Evolutionary conservation across 2,888 invertebrate genomes (phyloP), one percentile per base, ranked within the genome.

Genomic region (Cremastinae sp.): DNA sequence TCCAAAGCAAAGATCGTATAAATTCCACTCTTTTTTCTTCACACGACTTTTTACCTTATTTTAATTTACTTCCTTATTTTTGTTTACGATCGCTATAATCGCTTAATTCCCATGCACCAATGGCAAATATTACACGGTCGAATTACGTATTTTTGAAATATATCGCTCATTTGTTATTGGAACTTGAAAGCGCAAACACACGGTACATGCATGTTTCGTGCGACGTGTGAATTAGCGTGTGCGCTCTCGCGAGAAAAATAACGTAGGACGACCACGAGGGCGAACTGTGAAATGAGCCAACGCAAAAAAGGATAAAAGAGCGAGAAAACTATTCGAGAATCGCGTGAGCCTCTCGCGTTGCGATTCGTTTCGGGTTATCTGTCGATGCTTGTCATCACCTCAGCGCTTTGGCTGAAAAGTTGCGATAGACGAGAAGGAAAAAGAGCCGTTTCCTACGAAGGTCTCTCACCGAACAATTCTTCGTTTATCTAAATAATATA

Each of bases 311-410:
- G 34, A 64, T 10, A 18, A 47, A 36, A 56, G 18, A 14, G 18
- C 16, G 47, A 28, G 28, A 28, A n/a, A 28, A 28, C 28, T 3
- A 28, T 28, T 41, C 10, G 41, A 56, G 38, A 34, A 53, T 47
- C 61, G 53, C 45, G 62, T 71, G 68, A 41, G 12, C 45, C 14
- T 62, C 45, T 47, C 45, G 41, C 54, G 7, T 8, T 22, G 45
- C 51, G 18, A 59, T 51, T 69, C 16, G 59, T 59, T 68, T 20
- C 56, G 22, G 14, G 58, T 47, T 14, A 36, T 54, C 62, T 7
- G 12, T 71, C 41, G 56, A 12, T 9, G n/a, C 9, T 14, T 14
- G 41, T 45, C 54, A 47, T 56, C 56, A 47, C 45, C 49, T 64
- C 47, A 22, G 47, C 28, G 5, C 5, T 5, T 5, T 28, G 5